Conservation (phyloP, 2,797 vertebrate species). For the Lepus oiostolus region DNA sequence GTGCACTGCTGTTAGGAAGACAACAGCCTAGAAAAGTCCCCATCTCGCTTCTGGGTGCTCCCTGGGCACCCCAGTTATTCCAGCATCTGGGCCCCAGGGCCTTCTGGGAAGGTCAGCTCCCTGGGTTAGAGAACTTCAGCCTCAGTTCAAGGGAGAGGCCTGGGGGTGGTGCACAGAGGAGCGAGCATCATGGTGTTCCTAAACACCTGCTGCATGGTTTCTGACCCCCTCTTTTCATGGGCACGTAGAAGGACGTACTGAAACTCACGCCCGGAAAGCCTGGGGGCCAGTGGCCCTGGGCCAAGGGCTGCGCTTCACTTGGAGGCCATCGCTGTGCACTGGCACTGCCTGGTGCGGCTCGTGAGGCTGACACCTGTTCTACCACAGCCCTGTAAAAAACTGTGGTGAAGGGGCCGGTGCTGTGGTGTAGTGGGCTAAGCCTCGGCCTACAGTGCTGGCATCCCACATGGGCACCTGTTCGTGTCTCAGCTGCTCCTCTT, state of each 20-base stretch:
- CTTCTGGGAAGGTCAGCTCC: background rate
- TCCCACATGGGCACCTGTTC: too few species aligned
- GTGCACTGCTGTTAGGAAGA: background rate
- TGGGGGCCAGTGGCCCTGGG: background rate
- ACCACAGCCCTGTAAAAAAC: background rate
- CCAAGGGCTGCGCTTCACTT: background rate
- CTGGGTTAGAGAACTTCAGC: background rate
- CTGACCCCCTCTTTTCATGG: background rate
- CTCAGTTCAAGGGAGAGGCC: background rate
- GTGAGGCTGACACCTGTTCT: background rate
- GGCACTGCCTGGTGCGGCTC: background rate
- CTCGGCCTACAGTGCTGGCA: too few species aligned
- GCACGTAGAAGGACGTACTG: background rate
- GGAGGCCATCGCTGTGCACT: background rate
- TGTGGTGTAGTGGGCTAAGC: too few species aligned
- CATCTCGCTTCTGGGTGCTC: background rate
- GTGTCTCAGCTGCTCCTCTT: too few species aligned
- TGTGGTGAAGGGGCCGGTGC: background rate
- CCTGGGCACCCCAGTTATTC: too few species aligned
- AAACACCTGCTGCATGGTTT: background rate
- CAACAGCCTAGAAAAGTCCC: background rate
- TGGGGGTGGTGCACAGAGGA: background rate
- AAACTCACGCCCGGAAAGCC: background rate
- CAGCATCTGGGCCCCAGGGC: background rate
- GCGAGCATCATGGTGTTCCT: background rate